Evolutionary conservation across 2,888 invertebrate genomes (phyloP).

Genomic region (Cerastis rubricosa): DNA sequence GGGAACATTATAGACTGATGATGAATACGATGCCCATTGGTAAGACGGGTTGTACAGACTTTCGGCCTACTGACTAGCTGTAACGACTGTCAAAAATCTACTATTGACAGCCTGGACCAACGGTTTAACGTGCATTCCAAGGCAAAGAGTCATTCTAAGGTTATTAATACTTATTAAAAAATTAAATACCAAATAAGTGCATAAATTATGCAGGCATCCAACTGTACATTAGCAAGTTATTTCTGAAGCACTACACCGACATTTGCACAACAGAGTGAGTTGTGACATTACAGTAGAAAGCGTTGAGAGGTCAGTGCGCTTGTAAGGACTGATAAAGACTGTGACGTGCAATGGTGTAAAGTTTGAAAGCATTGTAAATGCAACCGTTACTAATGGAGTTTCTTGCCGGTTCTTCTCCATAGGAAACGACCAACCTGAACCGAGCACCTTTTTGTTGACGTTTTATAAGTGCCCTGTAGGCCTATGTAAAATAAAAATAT

Average conservation of each 20-base stretch:
- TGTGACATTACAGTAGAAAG: conserved; percentile 3
- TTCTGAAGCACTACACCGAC: background rate
- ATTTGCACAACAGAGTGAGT: conserved; percentile 14
- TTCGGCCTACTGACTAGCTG: background rate
- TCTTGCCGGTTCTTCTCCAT: no score
- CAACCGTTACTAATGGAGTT: background rate
- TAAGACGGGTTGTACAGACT: background rate
- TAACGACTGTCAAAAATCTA: background rate
- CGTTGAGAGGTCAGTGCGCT: conserved; percentile 10
- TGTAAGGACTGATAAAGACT: conserved; percentile 29
- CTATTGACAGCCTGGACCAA: background rate
- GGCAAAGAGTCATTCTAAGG: no score
- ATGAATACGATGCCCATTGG: no score
- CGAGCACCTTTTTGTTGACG: no score
- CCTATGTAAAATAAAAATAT: no score
- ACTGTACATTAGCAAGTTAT: conserved; percentile 8
- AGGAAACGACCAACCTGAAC: no score
- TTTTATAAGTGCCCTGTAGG: no score
- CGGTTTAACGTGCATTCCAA: no score
- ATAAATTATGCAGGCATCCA: background rate
- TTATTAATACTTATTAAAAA: no score
- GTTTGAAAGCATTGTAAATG: background rate
- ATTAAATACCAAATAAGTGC: background rate
- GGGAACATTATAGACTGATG: no score
- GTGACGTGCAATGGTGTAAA: background rate